These are phyloP conservation scores for Zaprionus ornatus DNA, from an alignment of 1,140 invertebrate species.

Conservation along the genomic window DNA sequence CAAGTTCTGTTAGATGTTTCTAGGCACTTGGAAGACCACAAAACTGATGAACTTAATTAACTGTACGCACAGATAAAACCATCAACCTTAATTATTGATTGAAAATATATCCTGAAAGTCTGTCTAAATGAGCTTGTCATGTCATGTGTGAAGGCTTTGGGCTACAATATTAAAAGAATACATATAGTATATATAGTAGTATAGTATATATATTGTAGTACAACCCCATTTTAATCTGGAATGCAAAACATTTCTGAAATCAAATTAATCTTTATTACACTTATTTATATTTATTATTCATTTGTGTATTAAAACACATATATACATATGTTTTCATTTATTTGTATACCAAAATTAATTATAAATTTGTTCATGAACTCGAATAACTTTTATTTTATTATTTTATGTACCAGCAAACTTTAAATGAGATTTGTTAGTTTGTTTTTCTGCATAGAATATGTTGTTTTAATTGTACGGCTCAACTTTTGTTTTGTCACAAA, in stretches of 20 bases:
- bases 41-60: neutral
- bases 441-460: neutral
- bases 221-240: neutral
- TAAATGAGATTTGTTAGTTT: neutral
- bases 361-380: neutral
- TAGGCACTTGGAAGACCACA: neutral
- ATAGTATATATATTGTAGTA: neutral
- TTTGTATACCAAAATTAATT: neutral
- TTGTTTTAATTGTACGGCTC: constrained; percentile 9
- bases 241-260: neutral
- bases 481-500: constrained; percentile 4
- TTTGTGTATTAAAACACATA: too few relatives aligned
- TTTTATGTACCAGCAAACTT: neutral
- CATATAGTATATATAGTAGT: too few relatives aligned
- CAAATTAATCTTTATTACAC: neutral
- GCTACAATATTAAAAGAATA: neutral
- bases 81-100: neutral
- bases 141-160: neutral
- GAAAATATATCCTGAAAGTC: neutral
- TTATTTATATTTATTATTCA: neutral
- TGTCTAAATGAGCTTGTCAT: neutral
- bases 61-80: neutral
- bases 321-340: neutral
- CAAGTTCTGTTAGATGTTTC: neutral
- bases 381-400: neutral